Conservation (phyloP, 1,140 invertebrate genomes). For the Lutraria rhynchaena region DNA sequence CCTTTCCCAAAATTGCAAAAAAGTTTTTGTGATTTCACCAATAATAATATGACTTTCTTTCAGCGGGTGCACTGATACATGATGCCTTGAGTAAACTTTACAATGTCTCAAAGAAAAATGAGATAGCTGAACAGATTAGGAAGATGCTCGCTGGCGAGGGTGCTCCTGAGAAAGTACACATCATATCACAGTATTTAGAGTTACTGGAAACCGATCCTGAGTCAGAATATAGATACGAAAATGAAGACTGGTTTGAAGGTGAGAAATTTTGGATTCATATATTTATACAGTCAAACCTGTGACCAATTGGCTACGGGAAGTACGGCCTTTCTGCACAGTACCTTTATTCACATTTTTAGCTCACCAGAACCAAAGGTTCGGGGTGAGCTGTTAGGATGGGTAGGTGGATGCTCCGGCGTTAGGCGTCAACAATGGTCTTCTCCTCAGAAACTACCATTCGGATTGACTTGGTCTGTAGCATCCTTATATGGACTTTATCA, state of each 20-base stretch:
- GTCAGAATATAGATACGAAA: conserved; percentile 71
- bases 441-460: too few species aligned
- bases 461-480: too few species aligned
- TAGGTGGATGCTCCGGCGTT: too few species aligned
- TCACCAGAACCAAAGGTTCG: too few species aligned
- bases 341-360: not conserved
- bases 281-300: not conserved
- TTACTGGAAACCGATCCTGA: conserved; percentile 72
- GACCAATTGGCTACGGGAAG: too few species aligned
- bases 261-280: not conserved
- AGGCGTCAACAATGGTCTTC: too few species aligned
- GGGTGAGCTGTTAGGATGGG: too few species aligned
- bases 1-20: too few species aligned
- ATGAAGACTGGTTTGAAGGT: conserved; percentile 81
- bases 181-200: conserved; percentile 77
- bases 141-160: conserved; percentile 70
- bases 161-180: conserved; percentile 73
- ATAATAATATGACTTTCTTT: too few species aligned
- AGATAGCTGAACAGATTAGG: conserved; percentile 74
- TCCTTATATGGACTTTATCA: too few species aligned
- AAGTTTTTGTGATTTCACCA: too few species aligned
- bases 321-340: too few species aligned
- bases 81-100: conserved; percentile 72
- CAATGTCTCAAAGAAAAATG: conserved; percentile 66
- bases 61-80: conserved; percentile 74